Evolutionary conservation across 2,797 vertebrate genomes (phyloP).

Genomic region (Todus mexicanus): DNA sequence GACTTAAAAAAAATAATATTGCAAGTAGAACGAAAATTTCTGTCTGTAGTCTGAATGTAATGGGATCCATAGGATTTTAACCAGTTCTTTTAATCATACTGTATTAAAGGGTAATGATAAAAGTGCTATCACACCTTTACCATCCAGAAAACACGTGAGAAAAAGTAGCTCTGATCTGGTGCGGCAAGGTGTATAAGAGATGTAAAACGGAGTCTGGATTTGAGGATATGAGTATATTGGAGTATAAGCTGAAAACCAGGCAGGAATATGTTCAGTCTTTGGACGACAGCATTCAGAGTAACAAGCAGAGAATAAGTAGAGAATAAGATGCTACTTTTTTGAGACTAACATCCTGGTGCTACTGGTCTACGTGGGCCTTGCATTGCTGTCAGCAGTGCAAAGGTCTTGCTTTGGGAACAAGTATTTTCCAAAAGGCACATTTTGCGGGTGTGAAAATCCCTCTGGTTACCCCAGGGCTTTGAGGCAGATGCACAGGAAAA

Average conservation of each 20-base stretch:
- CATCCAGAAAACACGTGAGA: background rate
- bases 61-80: background rate
- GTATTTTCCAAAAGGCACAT: background rate
- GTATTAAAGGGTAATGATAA: background rate
- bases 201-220: background rate
- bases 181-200: background rate
- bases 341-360: background rate
- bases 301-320: background rate
- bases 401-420: background rate
- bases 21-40: background rate
- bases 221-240: background rate
- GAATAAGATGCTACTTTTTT: background rate
- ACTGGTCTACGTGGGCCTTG: background rate
- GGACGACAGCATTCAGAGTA: background rate
- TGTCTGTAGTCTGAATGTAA: background rate
- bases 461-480: background rate
- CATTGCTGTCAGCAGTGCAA: background rate
- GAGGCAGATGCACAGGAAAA: background rate
- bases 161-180: background rate
- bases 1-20: background rate
- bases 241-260: background rate
- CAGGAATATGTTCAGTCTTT: background rate
- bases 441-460: background rate
- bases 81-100: background rate
- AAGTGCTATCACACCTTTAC: background rate